Evolutionary conservation across 2,113 vertebrate species (phyloP).

Genomic region (Hippopotamus amphibius): DNA sequence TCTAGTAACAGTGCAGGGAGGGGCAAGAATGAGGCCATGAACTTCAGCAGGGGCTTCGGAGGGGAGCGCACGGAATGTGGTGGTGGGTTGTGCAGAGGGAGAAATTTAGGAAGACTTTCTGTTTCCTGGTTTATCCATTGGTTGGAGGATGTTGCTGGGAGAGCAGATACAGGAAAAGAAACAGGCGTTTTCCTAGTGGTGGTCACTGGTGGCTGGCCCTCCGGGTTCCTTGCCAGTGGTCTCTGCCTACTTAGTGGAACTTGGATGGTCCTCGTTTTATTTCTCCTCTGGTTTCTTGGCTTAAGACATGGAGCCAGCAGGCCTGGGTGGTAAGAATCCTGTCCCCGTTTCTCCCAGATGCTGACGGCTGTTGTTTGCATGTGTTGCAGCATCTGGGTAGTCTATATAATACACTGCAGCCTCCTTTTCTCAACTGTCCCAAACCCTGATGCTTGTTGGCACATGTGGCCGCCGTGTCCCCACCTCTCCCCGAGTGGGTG

Average conservation of each 20-base stretch:
- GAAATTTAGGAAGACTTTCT: neutral
- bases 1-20: neutral
- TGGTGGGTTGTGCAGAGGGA: neutral
- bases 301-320: neutral
- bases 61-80: neutral
- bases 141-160: neutral
- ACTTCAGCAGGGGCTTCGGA: neutral
- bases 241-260: neutral
- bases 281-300: neutral
- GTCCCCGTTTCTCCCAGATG: neutral
- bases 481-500: neutral
- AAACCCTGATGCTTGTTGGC: neutral
- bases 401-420: neutral
- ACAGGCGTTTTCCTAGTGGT: neutral
- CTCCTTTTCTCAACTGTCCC: neutral
- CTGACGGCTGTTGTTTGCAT: neutral
- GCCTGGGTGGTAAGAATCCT: neutral
- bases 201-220: neutral
- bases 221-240: neutral
- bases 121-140: neutral
- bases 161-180: neutral
- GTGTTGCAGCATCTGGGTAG: neutral
- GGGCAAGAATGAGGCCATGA: neutral
- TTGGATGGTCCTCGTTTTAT: neutral
- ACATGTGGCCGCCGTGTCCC: accelerated